Conservation (phyloP, 2,797 vertebrate genomes). For the Paramormyrops hopkinsi region DNA sequence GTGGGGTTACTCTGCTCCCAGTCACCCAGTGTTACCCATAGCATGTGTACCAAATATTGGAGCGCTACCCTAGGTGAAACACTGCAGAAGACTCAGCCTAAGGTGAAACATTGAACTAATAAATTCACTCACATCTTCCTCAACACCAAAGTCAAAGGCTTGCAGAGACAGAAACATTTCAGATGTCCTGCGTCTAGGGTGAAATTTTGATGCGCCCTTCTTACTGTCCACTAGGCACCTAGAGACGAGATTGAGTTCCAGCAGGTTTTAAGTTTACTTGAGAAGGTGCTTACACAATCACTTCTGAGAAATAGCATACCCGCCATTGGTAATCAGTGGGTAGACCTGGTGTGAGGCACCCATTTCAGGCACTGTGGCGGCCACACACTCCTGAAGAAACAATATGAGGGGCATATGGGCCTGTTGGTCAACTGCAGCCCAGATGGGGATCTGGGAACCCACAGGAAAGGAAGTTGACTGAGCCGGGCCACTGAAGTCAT, state of each 20-base stretch:
- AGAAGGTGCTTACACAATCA: too few species aligned
- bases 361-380: slow-evolving; percentile 32
- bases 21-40: not conserved
- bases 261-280: not conserved
- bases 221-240: slow-evolving; percentile 64
- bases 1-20: not conserved
- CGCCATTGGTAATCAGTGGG: slow-evolving; percentile 61
- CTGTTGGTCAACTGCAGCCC: slow-evolving; percentile 63
- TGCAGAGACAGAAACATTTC: slow-evolving; percentile 56
- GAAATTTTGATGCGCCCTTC: slow-evolving; percentile 50
- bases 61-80: not conserved
- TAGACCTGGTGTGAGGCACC: slow-evolving; percentile 41
- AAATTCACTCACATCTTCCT: slow-evolving; percentile 47
- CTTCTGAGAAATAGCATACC: slow-evolving; percentile 47
- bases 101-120: not conserved
- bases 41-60: not conserved
- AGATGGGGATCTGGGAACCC: slow-evolving; percentile 59
- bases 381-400: slow-evolving; percentile 67
- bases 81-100: not conserved
- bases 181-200: slow-evolving; percentile 53
- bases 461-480: slow-evolving; percentile 48
- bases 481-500: slow-evolving; percentile 40
- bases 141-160: slow-evolving; percentile 50
- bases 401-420: slow-evolving; percentile 59
- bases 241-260: not conserved